Percentiles rank a stretch among this genome's conserved stretches.
Conservation (phyloP, 2,113 vertebrate genomes). For the Felis chaus region DNA sequence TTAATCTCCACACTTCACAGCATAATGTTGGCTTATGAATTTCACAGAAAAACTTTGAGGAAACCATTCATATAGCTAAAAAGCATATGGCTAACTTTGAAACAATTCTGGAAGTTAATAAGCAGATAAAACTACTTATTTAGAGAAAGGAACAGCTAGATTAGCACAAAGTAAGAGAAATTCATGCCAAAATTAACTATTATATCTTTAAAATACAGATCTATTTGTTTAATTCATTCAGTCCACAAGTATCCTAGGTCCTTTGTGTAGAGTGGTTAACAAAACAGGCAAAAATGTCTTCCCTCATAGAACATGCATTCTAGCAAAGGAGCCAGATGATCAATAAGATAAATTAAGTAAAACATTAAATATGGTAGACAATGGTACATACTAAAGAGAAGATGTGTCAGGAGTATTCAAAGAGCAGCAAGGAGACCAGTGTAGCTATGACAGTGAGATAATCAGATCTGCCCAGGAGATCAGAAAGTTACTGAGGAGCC, state of each 20-base stretch:
- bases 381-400: neutral
- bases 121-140: neutral
- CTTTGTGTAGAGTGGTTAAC: neutral
- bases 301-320: neutral
- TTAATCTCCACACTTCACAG: neutral
- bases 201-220: neutral
- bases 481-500: neutral
- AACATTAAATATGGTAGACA: neutral
- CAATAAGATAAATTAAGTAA: neutral
- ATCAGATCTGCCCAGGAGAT: neutral
- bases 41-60: neutral
- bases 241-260: neutral
- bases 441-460: neutral
- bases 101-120: neutral
- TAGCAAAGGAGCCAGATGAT: neutral
- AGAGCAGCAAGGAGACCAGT: neutral
- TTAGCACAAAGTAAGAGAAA: neutral
- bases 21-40: neutral
- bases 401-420: neutral
- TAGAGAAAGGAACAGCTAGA: neutral
- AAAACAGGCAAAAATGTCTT: neutral
- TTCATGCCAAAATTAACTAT: neutral
- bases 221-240: neutral
- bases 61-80: neutral
- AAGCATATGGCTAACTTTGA: neutral